These are phyloP conservation scores for Epinotia ramella DNA, from an alignment of 2,888 invertebrate species.

Conservation along the genomic window DNA sequence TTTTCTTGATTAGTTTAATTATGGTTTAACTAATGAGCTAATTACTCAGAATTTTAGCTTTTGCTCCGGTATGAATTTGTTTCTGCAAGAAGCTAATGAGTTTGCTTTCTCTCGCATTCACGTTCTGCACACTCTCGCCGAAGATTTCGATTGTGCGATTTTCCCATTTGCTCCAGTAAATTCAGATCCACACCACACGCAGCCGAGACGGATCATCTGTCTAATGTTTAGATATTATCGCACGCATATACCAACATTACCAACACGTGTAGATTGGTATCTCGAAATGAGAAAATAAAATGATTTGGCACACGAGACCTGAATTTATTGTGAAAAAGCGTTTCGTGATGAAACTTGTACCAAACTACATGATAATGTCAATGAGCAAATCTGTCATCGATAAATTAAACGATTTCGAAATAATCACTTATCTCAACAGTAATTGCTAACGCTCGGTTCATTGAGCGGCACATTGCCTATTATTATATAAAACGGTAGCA, in stretches of 20 bases:
- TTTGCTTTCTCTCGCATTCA: slow-evolving; percentile 9
- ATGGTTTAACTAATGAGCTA: neutral
- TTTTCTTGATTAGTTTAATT: slow-evolving; percentile 2
- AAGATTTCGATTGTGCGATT: slow-evolving; percentile 25
- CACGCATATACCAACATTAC: neutral
- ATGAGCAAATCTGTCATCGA: slow-evolving; percentile 25
- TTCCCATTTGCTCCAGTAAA: slow-evolving; percentile 31
- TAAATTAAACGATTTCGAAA: slow-evolving; percentile 33
- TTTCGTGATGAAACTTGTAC: slow-evolving; percentile 26
- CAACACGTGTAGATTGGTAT: neutral
- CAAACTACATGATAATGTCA: slow-evolving; percentile 30
- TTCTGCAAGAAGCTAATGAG: slow-evolving; percentile 8
- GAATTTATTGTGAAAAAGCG: slow-evolving; percentile 12
- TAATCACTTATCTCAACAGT: slow-evolving; percentile 22
- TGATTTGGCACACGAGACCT: neutral
- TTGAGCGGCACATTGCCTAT: slow-evolving; percentile 17
- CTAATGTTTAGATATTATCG: slow-evolving; percentile 18
- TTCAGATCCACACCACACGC: slow-evolving; percentile 36
- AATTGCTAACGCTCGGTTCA: slow-evolving; percentile 18
- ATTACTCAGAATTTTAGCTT: neutral
- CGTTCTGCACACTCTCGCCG: slow-evolving; percentile 21
- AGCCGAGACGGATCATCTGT: slow-evolving; percentile 18
- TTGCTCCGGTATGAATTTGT: neutral
- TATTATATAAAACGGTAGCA: slow-evolving; percentile 32
- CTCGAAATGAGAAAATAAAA: slow-evolving; percentile 16